Percentiles rank a stretch among this genome's conserved stretches.
These are phyloP conservation scores for Lycaon pictus DNA, from an alignment of 2,113 vertebrate species.

Conservation along the genomic window DNA sequence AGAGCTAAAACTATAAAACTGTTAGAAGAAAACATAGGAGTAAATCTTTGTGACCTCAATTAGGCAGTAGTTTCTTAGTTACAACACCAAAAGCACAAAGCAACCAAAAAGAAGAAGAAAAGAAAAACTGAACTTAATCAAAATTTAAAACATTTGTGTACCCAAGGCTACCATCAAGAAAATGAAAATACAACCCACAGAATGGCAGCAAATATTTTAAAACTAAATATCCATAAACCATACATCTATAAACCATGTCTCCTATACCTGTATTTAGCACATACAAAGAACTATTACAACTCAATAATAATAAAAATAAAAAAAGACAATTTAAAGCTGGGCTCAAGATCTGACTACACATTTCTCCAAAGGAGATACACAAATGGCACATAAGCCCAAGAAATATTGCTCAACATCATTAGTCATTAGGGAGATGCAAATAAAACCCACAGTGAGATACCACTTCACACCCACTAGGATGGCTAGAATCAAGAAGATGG, in stretches of 20 bases:
- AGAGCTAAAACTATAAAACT: slow-evolving; percentile 18
- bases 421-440: not conserved
- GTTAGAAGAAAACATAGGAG: not conserved
- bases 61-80: slow-evolving; percentile 17
- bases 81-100: not conserved
- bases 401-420: not conserved
- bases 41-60: not conserved
- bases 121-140: not conserved
- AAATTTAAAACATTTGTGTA: not conserved
- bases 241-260: not conserved
- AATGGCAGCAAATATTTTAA: slow-evolving; percentile 5
- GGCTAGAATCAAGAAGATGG: not conserved
- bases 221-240: not conserved
- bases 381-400: not conserved
- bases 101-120: not conserved
- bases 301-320: slow-evolving; percentile 11
- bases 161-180: not conserved
- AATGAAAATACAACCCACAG: not conserved
- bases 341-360: not conserved
- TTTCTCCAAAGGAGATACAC: not conserved
- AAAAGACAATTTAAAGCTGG: not conserved
- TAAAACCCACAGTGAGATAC: not conserved
- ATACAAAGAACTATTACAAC: not conserved
- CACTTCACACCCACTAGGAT: not conserved
- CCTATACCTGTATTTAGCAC: not conserved